Evolutionary conservation across 2,113 vertebrate genomes (phyloP), one percentile per base, ranked within the genome.

Genomic region (Athene noctua): DNA sequence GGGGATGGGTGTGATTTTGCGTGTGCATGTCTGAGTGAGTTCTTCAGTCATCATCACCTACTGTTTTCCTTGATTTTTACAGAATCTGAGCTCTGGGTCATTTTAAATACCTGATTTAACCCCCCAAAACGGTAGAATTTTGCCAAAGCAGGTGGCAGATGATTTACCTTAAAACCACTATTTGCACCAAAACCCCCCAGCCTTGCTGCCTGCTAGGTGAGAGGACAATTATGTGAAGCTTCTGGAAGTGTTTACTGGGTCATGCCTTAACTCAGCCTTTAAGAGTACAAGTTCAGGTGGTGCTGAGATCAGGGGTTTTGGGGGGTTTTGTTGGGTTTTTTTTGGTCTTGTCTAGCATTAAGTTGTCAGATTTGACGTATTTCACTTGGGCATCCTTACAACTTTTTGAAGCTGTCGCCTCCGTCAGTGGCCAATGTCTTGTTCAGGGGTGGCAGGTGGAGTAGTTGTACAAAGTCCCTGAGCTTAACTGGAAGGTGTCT

Each of bases 21-120:
- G 47, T 8, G 13, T 36, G 1, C 2, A 0, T 46, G 29, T 66
- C 23, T 58, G 34, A 38, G 23, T 0, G 1, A 32, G 12, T 42
- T 54, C 55, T 59, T 84, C 44, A 46, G 44, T 65, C 32, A 21
- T 72, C 5, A 12, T 68, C 20, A 40, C 36, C 34, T 68, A 8
- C 1, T 0, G 11, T 73, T 86, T 77, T 77, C 19, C n/a, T 72
- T 82, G 21, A 23, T 46, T 77, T 71, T 78, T 17, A 32, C 25
- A 30, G 10, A 51, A 34, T 72, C n/a, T 42, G 71, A 73, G 34
- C 21, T 77, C 36, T 36, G 32, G 15, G 51, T 66, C n/a, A 20
- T 59, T 92, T 29, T 65, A 12, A 70, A 46, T 25, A 40, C 6
- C 14, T 15, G 10, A 47, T 55, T 47, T 40, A 85, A 52, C 13